phyloP scores from a whole-genome alignment of 2,888 invertebrate species.

The Sinopyrophorus schimmeli region DNA sequence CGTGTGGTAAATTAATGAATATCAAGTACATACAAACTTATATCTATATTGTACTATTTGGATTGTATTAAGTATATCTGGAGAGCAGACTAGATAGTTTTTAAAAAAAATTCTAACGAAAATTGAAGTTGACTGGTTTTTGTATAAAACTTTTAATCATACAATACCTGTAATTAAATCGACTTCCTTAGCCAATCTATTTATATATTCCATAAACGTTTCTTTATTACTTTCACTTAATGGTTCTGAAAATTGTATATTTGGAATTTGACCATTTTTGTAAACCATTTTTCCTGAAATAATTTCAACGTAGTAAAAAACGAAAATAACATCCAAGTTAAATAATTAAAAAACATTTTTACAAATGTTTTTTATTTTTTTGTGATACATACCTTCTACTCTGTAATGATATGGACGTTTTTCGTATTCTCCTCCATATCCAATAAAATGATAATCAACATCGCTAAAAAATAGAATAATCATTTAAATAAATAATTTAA shows the following conservation, averaged over 20 bases:
- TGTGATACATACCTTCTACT: conserved; percentile 57
- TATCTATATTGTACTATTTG: too few species aligned
- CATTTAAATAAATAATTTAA: neutral
- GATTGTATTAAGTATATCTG: too few species aligned
- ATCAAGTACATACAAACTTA: too few species aligned
- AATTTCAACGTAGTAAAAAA: conserved; percentile 1
- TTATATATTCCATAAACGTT: conserved; percentile 38
- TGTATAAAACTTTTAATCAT: too few species aligned
- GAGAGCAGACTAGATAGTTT: too few species aligned
- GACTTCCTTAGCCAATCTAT: conserved; percentile 40
- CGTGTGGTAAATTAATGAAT: too few species aligned
- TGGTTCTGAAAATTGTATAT: conserved; percentile 47
- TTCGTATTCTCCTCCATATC: conserved; percentile 60
- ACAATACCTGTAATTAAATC: conserved; percentile 4
- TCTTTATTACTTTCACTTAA: conserved; percentile 42
- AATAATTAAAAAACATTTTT: neutral
- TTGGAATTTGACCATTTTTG: conserved; percentile 57
- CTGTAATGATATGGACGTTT: conserved; percentile 63
- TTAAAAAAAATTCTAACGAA: too few species aligned
- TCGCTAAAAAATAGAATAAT: conserved; percentile 52
- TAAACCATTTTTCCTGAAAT: conserved; percentile 45
- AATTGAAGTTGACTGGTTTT: too few species aligned
- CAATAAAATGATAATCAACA: conserved; percentile 62
- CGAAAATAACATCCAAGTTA: neutral
- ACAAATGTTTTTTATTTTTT: too few species aligned